Evolutionary conservation across 2,888 invertebrate species (phyloP).

Genomic region (Pseudococcus longispinus): DNA sequence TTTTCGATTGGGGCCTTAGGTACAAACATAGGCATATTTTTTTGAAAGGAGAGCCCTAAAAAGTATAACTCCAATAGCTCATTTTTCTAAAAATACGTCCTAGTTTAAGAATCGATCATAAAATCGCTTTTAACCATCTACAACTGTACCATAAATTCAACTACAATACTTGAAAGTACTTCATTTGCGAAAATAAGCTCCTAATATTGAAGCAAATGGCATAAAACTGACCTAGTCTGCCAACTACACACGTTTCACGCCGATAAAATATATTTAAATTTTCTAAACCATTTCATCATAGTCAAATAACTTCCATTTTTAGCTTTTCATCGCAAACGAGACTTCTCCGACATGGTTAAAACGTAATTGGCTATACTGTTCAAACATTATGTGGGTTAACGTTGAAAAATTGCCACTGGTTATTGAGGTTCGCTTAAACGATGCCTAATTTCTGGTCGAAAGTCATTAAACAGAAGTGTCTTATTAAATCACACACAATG

Average conservation of each 20-base stretch:
- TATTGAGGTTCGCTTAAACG: constrained; percentile 2
- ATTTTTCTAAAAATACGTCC: too few species aligned
- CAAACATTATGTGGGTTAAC: constrained; percentile 28
- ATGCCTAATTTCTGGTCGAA: not conserved
- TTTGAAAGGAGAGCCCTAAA: too few species aligned
- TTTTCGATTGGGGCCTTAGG: too few species aligned
- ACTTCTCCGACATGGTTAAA: not conserved
- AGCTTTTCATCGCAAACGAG: not conserved
- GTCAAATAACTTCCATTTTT: constrained; percentile 15
- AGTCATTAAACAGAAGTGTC: not conserved
- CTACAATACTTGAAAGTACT: too few species aligned
- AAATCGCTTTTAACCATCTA: too few species aligned
- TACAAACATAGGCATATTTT: too few species aligned
- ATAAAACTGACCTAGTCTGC: too few species aligned
- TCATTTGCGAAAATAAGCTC: not conserved
- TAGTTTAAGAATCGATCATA: too few species aligned
- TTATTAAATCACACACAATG: not conserved
- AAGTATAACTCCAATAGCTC: too few species aligned
- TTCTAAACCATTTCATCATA: not conserved
- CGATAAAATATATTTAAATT: not conserved
- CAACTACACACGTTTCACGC: not conserved
- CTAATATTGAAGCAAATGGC: too few species aligned
- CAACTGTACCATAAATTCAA: too few species aligned
- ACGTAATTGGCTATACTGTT: constrained; percentile 23
- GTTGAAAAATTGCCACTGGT: not conserved